Conservation (phyloP, 1,140 invertebrate genomes). For the Neuroterus valhalla region DNA sequence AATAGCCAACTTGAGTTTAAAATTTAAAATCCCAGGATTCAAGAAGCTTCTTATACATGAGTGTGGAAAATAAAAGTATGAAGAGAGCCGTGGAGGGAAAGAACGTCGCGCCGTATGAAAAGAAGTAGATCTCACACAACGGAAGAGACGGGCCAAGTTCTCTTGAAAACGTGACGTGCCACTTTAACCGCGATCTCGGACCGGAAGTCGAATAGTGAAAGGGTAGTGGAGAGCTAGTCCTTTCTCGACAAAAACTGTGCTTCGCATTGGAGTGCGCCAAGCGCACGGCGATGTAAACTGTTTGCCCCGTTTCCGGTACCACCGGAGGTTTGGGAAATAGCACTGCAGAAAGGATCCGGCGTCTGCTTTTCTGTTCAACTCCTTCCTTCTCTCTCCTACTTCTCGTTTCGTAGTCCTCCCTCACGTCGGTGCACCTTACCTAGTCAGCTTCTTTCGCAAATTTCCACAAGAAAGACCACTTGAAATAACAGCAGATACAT, state of each 20-base stretch:
- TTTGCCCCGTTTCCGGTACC: conserved; percentile 57
- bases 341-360: conserved; percentile 44
- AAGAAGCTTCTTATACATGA: background rate
- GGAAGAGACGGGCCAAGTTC: conserved; percentile 34
- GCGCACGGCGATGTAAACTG: conserved; percentile 55
- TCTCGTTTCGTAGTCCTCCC: conserved; percentile 7
- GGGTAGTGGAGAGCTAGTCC: conserved; percentile 46
- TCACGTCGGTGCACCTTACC: background rate
- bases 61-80: background rate
- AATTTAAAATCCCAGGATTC: background rate
- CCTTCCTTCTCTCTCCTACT: background rate
- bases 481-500: conserved; percentile 5
- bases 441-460: background rate
- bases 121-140: conserved; percentile 20
- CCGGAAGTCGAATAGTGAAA: conserved; percentile 44
- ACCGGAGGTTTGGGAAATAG: conserved; percentile 49
- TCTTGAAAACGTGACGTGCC: conserved; percentile 33
- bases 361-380: conserved; percentile 42
- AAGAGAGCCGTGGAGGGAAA: background rate
- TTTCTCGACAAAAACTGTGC: conserved; percentile 42
- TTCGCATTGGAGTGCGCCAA: conserved; percentile 47
- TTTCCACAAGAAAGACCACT: conserved; percentile 6
- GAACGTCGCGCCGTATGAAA: background rate
- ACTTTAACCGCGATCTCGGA: conserved; percentile 39
- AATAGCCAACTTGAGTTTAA: background rate